A percentile compares a stretch with the other conserved stretches of the same genome.
phyloP scores from a whole-genome alignment of 2,888 invertebrate genomes.

The Carabus problematicus region DNA sequence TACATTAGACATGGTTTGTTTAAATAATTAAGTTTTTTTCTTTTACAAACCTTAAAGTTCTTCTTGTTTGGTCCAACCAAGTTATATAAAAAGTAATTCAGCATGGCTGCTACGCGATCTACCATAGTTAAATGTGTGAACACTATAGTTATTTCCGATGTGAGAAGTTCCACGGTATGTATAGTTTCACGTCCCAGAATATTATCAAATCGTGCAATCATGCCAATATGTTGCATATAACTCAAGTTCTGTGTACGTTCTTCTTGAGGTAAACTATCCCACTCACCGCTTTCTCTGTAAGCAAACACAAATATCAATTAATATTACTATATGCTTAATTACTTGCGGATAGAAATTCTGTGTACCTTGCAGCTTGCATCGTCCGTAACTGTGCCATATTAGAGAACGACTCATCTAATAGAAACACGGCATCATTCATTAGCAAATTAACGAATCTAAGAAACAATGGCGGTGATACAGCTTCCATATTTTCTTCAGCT shows the following conservation, averaged over 20 bases:
- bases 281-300: slow-evolving; percentile 73
- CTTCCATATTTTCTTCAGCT: slow-evolving; percentile 89
- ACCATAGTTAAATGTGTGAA: slow-evolving; percentile 93
- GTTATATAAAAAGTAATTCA: slow-evolving; percentile 91
- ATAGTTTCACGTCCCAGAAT: slow-evolving; percentile 91
- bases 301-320: neutral
- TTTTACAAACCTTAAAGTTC: slow-evolving; percentile 76
- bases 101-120: slow-evolving; percentile 92
- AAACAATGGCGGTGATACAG: slow-evolving; percentile 88
- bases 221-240: slow-evolving; percentile 78
- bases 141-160: slow-evolving; percentile 77
- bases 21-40: slow-evolving; percentile 14
- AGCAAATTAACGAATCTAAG: slow-evolving; percentile 94
- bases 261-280: slow-evolving; percentile 71
- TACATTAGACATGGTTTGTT: slow-evolving; percentile 1
- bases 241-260: slow-evolving; percentile 79
- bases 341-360: slow-evolving; percentile 23
- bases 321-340: neutral
- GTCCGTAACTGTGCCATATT: slow-evolving; percentile 89
- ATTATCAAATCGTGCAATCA: slow-evolving; percentile 90
- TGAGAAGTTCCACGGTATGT: slow-evolving; percentile 78
- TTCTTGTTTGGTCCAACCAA: slow-evolving; percentile 92
- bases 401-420: slow-evolving; percentile 89
- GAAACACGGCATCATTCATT: slow-evolving; percentile 96
- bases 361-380: slow-evolving; percentile 76